A percentile compares a stretch with the other conserved stretches of the same genome.
Conservation (phyloP, 2,888 invertebrate genomes). For the Patella depressa region DNA sequence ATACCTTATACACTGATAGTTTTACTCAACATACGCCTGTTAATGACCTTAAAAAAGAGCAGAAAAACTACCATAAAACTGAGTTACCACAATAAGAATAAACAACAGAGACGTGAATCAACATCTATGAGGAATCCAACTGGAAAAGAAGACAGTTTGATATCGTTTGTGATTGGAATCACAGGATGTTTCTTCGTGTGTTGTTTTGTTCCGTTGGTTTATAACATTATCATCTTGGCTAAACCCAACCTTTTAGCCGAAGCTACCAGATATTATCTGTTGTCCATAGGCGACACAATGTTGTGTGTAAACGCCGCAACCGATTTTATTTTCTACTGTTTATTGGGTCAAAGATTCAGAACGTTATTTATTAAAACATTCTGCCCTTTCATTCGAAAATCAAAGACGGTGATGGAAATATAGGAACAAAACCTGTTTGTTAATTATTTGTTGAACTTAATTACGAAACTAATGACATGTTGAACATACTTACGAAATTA, state of each 20-base stretch:
- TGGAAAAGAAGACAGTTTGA: slow-evolving; percentile 35
- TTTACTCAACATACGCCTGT: slow-evolving; percentile 36
- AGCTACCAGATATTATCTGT: slow-evolving; percentile 21
- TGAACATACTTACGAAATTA: too few relatives aligned
- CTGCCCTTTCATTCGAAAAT: slow-evolving; percentile 19
- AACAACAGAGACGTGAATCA: not conserved
- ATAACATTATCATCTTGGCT: slow-evolving; percentile 28
- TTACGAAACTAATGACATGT: too few relatives aligned
- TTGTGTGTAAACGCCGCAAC: slow-evolving; percentile 41
- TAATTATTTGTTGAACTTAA: too few relatives aligned
- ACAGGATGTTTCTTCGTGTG: slow-evolving; percentile 41
- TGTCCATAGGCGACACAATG: slow-evolving; percentile 38
- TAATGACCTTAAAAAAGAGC: slow-evolving; percentile 32
- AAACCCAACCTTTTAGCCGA: slow-evolving; percentile 27
- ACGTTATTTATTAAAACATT: slow-evolving; percentile 29
- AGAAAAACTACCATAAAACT: slow-evolving; percentile 12
- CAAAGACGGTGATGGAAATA: too few relatives aligned
- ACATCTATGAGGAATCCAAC: slow-evolving; percentile 19
- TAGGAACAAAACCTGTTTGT: too few relatives aligned
- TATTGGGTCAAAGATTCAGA: slow-evolving; percentile 38
- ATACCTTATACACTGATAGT: slow-evolving; percentile 39
- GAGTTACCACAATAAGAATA: not conserved
- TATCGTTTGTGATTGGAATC: slow-evolving; percentile 38
- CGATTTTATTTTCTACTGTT: slow-evolving; percentile 43
- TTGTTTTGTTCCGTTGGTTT: slow-evolving; percentile 38